Conservation (phyloP, 2,797 vertebrate genomes). For the Gila robusta region DNA sequence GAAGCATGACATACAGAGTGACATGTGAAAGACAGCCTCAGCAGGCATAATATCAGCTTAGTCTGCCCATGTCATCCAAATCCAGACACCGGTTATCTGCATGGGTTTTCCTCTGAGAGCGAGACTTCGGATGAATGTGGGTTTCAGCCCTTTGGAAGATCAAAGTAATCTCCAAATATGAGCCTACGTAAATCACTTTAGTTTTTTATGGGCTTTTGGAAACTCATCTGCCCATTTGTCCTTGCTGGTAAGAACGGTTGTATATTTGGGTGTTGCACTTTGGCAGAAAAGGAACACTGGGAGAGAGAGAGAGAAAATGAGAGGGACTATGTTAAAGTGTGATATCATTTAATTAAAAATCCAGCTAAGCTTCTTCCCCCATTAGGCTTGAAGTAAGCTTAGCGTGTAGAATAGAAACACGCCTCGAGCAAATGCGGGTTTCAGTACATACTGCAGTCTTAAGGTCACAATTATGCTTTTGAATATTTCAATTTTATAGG, state of each 20-base stretch:
- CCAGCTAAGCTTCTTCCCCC: conserved; percentile 29
- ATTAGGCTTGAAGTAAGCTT: conserved; percentile 36
- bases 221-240: conserved; percentile 36
- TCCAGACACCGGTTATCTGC: conserved; percentile 33
- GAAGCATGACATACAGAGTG: conserved; percentile 42
- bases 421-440: not conserved
- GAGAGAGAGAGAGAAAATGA: conserved; percentile 2
- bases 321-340: conserved; percentile 18
- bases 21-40: conserved; percentile 43
- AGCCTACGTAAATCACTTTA: conserved; percentile 25
- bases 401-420: not conserved
- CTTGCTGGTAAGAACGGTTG: conserved; percentile 4
- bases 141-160: conserved; percentile 35
- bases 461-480: conserved; percentile 8
- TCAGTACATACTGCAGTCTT: not conserved
- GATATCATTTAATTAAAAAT: conserved; percentile 41
- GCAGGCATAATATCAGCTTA: conserved; percentile 46
- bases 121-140: conserved; percentile 16
- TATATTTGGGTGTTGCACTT: not conserved
- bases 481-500: conserved; percentile 10
- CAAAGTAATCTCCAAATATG: conserved; percentile 36
- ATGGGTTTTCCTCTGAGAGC: conserved; percentile 18
- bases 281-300: not conserved
- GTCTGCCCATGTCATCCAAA: conserved; percentile 43
- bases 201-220: conserved; percentile 17